These are phyloP conservation scores for Eutolmus rufibarbis DNA, from an alignment of 2,888 invertebrate species.

Conservation along the genomic window DNA sequence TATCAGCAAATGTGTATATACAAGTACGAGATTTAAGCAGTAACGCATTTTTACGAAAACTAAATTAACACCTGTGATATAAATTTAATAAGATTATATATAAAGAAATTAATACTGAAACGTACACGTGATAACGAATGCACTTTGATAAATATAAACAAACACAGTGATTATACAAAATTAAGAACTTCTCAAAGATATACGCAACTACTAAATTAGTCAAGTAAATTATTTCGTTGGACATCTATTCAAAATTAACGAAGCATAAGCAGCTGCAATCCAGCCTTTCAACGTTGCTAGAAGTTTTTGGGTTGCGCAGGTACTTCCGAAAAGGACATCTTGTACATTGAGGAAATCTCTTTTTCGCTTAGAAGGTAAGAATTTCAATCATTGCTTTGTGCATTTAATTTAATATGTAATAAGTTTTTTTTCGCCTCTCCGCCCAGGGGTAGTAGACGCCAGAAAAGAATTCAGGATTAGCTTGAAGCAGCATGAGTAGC, in stretches of 20 bases:
- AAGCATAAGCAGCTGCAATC: neutral
- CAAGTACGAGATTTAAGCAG: slow-evolving; percentile 22
- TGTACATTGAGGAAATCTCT: neutral
- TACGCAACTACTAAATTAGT: neutral
- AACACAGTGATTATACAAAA: slow-evolving; percentile 28
- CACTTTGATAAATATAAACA: slow-evolving; percentile 34
- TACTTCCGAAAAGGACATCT: slow-evolving; percentile 1
- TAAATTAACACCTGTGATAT: slow-evolving; percentile 54
- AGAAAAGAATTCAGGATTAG: slow-evolving; percentile 8
- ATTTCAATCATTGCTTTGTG: neutral
- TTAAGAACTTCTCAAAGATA: slow-evolving; percentile 22
- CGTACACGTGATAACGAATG: slow-evolving; percentile 40
- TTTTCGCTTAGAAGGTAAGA: slow-evolving; percentile 17
- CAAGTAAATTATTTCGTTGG: slow-evolving; percentile 5
- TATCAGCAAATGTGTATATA: slow-evolving; percentile 31
- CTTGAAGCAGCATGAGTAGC: slow-evolving; percentile 57
- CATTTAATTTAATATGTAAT: neutral
- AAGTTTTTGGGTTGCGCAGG: neutral
- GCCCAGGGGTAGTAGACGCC: neutral
- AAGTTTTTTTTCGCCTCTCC: slow-evolving; percentile 36
- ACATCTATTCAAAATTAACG: neutral
- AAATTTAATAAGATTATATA: slow-evolving; percentile 51
- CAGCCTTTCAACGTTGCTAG: neutral
- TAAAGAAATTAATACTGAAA: slow-evolving; percentile 56
- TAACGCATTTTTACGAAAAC: slow-evolving; percentile 59